phyloP scores from a whole-genome alignment of 1,140 invertebrate genomes.

The Lordiphosa stackelbergi region DNA sequence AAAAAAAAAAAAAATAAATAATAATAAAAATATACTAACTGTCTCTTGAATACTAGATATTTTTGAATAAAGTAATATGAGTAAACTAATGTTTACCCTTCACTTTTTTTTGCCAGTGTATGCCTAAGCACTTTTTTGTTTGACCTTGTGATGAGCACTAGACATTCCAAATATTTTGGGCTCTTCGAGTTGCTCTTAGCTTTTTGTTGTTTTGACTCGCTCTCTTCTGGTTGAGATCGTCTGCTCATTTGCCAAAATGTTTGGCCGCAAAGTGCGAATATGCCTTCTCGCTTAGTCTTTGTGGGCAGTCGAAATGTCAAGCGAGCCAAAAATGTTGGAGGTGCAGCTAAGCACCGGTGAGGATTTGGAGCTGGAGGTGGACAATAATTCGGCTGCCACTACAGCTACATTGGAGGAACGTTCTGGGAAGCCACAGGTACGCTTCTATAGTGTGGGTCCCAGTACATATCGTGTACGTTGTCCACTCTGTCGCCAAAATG shows the following conservation, averaged over 20 bases:
- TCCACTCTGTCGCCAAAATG: conserved; percentile 54
- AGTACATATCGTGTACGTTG: conserved; percentile 55
- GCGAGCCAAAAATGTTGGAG: conserved; percentile 47
- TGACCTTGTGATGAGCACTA: conserved; percentile 25
- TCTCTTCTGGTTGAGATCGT: conserved; percentile 3
- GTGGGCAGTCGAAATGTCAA: conserved; percentile 48
- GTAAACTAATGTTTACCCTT: too few species aligned
- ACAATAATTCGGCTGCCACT: conserved; percentile 38
- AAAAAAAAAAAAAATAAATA: too few species aligned
- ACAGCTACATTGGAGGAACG: conserved; percentile 42
- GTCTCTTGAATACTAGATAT: too few species aligned
- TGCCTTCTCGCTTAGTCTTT: conserved; percentile 6
- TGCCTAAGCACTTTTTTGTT: conserved; percentile 22
- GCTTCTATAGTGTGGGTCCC: conserved; percentile 63
- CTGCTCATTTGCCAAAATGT: background rate
- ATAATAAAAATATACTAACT: too few species aligned
- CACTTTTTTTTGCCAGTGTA: background rate
- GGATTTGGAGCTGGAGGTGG: conserved; percentile 34
- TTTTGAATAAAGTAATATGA: too few species aligned
- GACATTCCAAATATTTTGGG: conserved; percentile 16
- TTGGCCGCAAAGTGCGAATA: background rate
- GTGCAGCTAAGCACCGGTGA: conserved; percentile 1
- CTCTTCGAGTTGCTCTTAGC: background rate
- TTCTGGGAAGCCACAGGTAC: conserved; percentile 46
- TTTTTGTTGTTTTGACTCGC: background rate